Evolutionary conservation across 2,113 vertebrate genomes (phyloP).

Genomic region (Archilochus colubris): DNA sequence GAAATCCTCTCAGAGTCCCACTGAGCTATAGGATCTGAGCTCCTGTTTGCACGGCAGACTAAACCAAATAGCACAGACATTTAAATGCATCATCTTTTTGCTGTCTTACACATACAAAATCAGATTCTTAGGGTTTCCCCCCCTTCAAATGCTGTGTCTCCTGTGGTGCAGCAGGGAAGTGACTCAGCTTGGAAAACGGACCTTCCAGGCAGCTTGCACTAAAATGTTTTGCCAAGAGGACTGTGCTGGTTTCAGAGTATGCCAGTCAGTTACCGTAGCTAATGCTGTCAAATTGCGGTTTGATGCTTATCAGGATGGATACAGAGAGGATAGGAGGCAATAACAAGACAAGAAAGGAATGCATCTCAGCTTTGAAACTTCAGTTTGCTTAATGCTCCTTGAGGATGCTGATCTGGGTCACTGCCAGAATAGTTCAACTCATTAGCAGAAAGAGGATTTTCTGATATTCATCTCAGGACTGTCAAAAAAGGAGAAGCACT

Average conservation of each 20-base stretch:
- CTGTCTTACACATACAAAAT: not conserved
- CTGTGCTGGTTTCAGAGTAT: conserved; percentile 23
- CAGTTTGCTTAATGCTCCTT: not conserved
- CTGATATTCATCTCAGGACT: not conserved
- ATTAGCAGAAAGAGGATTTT: conserved; percentile 38
- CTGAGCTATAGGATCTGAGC: not conserved
- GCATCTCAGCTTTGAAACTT: conserved; percentile 6
- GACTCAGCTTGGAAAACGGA: conserved; percentile 46
- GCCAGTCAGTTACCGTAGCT: not conserved
- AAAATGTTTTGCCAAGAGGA: conserved; percentile 30
- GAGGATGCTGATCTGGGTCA: conserved; percentile 3
- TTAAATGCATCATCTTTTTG: not conserved
- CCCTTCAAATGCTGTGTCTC: not conserved
- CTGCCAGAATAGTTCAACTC: not conserved
- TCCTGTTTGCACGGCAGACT: conserved; percentile 1
- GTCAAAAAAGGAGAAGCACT: not conserved
- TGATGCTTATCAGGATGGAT: not conserved
- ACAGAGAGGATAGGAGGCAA: not conserved
- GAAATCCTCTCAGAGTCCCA: not conserved
- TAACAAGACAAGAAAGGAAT: not conserved
- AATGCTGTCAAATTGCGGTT: conserved; percentile 10
- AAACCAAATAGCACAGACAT: not conserved
- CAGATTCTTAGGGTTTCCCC: not conserved
- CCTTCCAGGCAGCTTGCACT: conserved; percentile 51
- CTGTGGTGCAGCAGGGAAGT: conserved; percentile 32